A percentile compares a stretch with the other conserved stretches of the same genome.
Conservation (phyloP, 2,797 vertebrate genomes). For the Tragopan temminckii region DNA sequence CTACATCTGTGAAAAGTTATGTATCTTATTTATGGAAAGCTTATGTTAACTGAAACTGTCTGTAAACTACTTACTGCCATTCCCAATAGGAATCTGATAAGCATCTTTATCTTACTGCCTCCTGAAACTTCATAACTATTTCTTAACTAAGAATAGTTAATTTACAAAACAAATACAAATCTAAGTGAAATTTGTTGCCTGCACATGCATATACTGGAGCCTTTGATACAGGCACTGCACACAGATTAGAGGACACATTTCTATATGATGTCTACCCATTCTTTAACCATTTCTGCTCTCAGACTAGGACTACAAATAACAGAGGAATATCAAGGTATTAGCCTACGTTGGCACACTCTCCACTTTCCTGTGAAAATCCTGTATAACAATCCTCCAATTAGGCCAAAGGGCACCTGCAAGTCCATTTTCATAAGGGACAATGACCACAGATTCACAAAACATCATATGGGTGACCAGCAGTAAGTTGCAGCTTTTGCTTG, state of each 20-base stretch:
- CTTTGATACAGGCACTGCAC: neutral
- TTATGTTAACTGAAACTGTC: conserved; percentile 42
- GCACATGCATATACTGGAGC: neutral
- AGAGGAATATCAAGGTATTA: neutral
- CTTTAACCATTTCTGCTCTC: neutral
- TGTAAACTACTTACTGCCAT: conserved; percentile 34
- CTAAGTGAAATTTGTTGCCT: neutral
- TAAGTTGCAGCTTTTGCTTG: neutral
- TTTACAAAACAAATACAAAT: neutral
- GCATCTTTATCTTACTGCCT: neutral
- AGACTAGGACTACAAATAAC: neutral
- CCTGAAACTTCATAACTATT: neutral
- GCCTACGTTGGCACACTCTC: neutral
- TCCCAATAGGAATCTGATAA: conserved; percentile 29
- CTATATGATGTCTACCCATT: neutral
- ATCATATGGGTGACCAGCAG: accelerated
- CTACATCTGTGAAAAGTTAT: conserved; percentile 30
- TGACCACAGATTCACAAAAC: neutral
- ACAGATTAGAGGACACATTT: accelerated
- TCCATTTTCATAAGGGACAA: neutral
- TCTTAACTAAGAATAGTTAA: neutral
- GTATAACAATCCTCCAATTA: neutral
- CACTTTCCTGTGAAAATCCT: neutral
- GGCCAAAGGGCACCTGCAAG: neutral
- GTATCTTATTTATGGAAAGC: conserved; percentile 24